Conservation (phyloP, 2,888 invertebrate genomes). For the Drosophila prostipennis region DNA sequence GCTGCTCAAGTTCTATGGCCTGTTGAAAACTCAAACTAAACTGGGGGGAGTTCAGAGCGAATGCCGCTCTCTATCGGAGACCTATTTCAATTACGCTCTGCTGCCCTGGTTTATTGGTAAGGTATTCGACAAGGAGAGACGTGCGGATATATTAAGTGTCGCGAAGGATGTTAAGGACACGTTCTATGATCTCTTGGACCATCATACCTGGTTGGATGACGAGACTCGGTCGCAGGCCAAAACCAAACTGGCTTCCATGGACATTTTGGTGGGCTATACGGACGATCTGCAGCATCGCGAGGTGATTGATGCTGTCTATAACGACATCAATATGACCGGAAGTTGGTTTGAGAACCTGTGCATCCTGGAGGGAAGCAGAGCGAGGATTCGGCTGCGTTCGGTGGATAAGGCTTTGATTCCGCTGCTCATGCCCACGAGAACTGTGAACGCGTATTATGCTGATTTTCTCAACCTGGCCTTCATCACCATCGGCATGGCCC, state of each 20-base stretch:
- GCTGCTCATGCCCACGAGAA: slow-evolving; percentile 73
- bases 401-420: slow-evolving; percentile 77
- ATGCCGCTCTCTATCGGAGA: slow-evolving; percentile 71
- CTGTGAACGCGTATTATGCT: slow-evolving; percentile 81
- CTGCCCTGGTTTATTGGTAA: slow-evolving; percentile 80
- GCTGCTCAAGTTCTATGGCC: slow-evolving; percentile 71
- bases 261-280: slow-evolving; percentile 75
- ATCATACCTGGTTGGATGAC: slow-evolving; percentile 78
- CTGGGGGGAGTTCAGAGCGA: slow-evolving; percentile 56
- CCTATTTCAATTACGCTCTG: slow-evolving; percentile 76
- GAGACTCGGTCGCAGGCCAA: slow-evolving; percentile 78
- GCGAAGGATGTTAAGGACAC: slow-evolving; percentile 72
- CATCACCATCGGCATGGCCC: slow-evolving; percentile 77
- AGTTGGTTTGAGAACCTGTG: slow-evolving; percentile 74
- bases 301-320: slow-evolving; percentile 66
- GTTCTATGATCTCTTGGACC: slow-evolving; percentile 74
- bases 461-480: slow-evolving; percentile 80
- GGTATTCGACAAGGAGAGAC: slow-evolving; percentile 71
- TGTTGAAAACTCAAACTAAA: slow-evolving; percentile 64
- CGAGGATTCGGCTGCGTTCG: slow-evolving; percentile 57
- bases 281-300: slow-evolving; percentile 75
- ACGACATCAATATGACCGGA: slow-evolving; percentile 58
- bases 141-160: slow-evolving; percentile 73
- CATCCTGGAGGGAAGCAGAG: slow-evolving; percentile 69
- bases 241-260: slow-evolving; percentile 80